These are phyloP conservation scores for Macrostomum lignano DNA, from an alignment of 1,140 invertebrate genomes.

Conservation along the genomic window DNA sequence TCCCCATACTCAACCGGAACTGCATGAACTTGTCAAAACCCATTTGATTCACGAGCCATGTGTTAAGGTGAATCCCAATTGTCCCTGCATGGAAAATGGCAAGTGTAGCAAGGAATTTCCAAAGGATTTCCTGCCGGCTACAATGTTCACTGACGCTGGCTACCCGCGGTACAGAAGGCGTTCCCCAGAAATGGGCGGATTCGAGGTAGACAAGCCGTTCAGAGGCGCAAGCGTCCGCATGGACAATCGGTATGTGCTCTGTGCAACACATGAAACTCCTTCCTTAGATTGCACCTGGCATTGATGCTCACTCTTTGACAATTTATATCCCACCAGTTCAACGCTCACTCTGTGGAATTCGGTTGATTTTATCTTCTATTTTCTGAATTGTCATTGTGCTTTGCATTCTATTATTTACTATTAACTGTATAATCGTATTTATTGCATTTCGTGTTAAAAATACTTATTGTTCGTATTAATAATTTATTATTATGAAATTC, in stretches of 20 bases:
- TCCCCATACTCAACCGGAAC: conserved; percentile 2
- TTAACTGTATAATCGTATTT: too few relatives aligned
- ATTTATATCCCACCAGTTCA: too few relatives aligned
- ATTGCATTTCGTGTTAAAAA: too few relatives aligned
- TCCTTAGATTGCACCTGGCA: too few relatives aligned
- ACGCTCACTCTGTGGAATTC: too few relatives aligned
- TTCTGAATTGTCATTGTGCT: too few relatives aligned
- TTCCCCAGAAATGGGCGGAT: conserved; percentile 6
- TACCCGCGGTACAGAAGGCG: conserved; percentile 23
- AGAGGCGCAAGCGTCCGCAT: conserved; percentile 3
- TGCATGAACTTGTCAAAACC: conserved; percentile 6
- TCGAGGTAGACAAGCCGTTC: neutral
- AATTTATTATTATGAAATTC: too few relatives aligned
- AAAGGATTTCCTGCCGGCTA: conserved; percentile 13
- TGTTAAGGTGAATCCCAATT: conserved; percentile 23
- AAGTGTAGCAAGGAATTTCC: conserved; percentile 28
- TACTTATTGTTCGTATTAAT: too few relatives aligned
- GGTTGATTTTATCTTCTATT: too few relatives aligned
- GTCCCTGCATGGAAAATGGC: conserved; percentile 28
- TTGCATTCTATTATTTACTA: too few relatives aligned
- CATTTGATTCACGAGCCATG: conserved; percentile 32
- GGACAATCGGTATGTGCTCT: conserved; percentile 7
- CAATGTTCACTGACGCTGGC: conserved; percentile 17
- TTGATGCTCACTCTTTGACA: too few relatives aligned
- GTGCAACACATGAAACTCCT: too few relatives aligned